These are phyloP conservation scores for Panzeria rudis DNA, from an alignment of 2,888 invertebrate genomes.

Conservation along the genomic window DNA sequence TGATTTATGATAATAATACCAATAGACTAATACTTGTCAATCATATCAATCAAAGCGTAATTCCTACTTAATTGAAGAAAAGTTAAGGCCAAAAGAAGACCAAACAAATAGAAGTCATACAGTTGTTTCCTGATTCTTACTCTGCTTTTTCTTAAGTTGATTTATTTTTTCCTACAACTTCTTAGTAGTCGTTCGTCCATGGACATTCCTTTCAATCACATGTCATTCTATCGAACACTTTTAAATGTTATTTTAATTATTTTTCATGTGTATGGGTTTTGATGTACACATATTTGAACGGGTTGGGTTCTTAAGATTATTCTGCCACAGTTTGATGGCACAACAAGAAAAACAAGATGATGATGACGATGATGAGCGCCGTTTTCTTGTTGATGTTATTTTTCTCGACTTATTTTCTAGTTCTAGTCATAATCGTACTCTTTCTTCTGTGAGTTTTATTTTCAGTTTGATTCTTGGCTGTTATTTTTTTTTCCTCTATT, in stretches of 20 bases:
- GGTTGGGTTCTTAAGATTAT: constrained; percentile 14
- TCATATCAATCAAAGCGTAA: constrained; percentile 61
- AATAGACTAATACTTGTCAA: constrained; percentile 56
- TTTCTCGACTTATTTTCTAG: constrained; percentile 10
- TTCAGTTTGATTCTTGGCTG: constrained; percentile 28
- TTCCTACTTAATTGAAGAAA: constrained; percentile 49
- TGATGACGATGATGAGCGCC: neutral
- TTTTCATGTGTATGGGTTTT: constrained; percentile 44
- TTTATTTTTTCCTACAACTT: constrained; percentile 46
- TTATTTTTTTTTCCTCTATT: constrained; percentile 43
- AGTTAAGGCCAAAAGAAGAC: constrained; percentile 14
- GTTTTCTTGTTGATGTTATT: neutral
- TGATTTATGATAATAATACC: constrained; percentile 53
- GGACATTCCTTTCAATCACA: constrained; percentile 71
- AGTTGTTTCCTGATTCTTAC: constrained; percentile 49
- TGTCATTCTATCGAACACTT: constrained; percentile 69
- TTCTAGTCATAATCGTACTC: constrained; percentile 28
- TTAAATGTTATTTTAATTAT: constrained; percentile 65
- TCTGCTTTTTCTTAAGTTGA: neutral
- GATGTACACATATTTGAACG: neutral
- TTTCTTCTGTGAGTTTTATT: constrained; percentile 29
- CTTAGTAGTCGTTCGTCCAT: constrained; percentile 32
- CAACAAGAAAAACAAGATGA: constrained; percentile 6
- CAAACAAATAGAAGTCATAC: constrained; percentile 19
- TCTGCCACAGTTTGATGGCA: neutral